Base-by-base conservation (phyloP, 2,888 invertebrate species). In the Ametastegia equiseti region DNA sequence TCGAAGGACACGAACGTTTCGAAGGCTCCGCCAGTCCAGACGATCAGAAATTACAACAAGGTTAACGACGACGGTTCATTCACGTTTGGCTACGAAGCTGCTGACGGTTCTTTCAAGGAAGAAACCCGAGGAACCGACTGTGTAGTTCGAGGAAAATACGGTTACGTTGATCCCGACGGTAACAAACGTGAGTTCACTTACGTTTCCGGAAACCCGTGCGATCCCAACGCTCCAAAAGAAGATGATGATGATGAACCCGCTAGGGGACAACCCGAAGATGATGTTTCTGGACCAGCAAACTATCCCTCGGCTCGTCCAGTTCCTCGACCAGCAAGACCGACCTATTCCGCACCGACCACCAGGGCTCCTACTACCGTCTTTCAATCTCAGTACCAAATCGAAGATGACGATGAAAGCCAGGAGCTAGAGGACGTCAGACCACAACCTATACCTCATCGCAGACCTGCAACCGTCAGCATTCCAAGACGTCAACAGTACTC, bases 51-150 rank as follows among this genome's bases (percentile, higher is more conserved):
- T 89, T 97, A 96, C 92, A 97, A 96, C 89, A 97, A 97, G 89
- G 97, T 97, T 2, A 97, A 97, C 89, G 95, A 96, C 80, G 97
- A 97, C 89, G 97, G 97, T 39, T 96, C 96, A 0, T 97, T 97
- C 88, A 96, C 97, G 0, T 96, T 96, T 83, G 97, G 97, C 0
- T 97, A 96, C 88, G 97, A 97, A 92, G 96, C 96, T 1, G 96
- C 96, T 75, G 97, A 97, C 90, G 97, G 97, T 4, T 96, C 96
- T 0, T 97, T 97, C 91, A 97, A 97, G 93, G 91, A 97, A 89
- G 97, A 97, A 91, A 97, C 97, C 2, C 92, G 97, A 82, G 97
- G 97, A 71, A 96, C 96, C 0, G 97, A 97, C 92, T 97, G 97
- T 90, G 96, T 97, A 0, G 97, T 97, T 5, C 94, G 97, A 82